These are phyloP conservation scores for Haliaeetus leucogaster DNA, from an alignment of 2,113 vertebrate species.

Conservation along the genomic window DNA sequence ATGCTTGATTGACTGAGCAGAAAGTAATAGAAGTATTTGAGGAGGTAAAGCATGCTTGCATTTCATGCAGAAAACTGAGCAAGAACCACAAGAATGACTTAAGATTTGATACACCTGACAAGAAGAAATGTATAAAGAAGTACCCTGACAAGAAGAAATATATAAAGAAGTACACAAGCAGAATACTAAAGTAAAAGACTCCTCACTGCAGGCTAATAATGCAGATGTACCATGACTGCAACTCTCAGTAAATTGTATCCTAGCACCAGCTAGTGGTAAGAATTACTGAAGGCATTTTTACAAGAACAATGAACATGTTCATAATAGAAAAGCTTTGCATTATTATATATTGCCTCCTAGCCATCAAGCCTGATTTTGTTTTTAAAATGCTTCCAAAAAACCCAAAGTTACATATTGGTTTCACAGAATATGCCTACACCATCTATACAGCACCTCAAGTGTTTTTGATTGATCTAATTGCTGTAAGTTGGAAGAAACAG, in stretches of 20 bases:
- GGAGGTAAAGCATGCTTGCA: not conserved
- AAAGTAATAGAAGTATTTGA: not conserved
- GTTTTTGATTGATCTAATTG: not conserved
- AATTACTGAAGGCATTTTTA: not conserved
- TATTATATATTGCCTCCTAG: not conserved
- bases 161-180: not conserved
- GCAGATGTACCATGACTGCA: not conserved
- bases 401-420: not conserved
- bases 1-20: not conserved
- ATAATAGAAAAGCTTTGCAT: not conserved
- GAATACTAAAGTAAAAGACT: not conserved
- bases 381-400: not conserved
- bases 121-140: not conserved
- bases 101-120: not conserved
- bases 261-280: slow-evolving; percentile 74
- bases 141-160: not conserved
- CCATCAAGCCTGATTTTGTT: not conserved
- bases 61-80: not conserved
- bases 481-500: not conserved
- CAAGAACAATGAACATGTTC: not conserved
- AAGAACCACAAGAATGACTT: not conserved
- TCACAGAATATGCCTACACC: not conserved
- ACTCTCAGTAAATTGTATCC: slow-evolving; percentile 7
- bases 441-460: not conserved
- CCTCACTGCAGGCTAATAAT: not conserved